Conservation (phyloP, 92 coral and sea anemone genomes). For the Hydrozoanthus gracilis region DNA sequence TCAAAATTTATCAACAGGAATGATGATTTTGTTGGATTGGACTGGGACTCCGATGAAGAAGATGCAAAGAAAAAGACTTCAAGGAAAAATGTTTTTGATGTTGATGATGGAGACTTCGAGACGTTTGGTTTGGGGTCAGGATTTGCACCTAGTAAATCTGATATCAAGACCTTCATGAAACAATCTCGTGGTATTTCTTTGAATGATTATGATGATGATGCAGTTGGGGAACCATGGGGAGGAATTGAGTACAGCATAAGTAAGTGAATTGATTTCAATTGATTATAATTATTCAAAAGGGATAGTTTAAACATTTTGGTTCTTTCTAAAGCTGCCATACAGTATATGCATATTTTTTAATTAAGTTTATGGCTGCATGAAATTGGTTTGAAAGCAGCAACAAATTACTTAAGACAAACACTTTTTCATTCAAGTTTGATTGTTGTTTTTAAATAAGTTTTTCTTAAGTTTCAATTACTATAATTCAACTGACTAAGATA, state of each 20-base stretch:
- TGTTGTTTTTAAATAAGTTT: too few relatives aligned
- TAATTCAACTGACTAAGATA: too few relatives aligned
- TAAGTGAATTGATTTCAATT: background rate
- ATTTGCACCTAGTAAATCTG: slow-evolving; percentile 46
- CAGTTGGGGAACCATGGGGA: slow-evolving; percentile 48
- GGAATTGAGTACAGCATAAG: slow-evolving; percentile 51
- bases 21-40: slow-evolving; percentile 17
- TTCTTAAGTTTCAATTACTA: too few relatives aligned
- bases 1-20: slow-evolving; percentile 12
- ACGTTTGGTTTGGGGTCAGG: slow-evolving; percentile 41
- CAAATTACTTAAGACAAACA: too few relatives aligned
- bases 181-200: slow-evolving; percentile 40
- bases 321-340: too few relatives aligned
- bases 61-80: slow-evolving; percentile 30
- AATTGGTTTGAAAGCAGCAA: too few relatives aligned
- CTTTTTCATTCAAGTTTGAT: too few relatives aligned
- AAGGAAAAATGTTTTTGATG: slow-evolving; percentile 42
- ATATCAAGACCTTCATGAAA: slow-evolving; percentile 35
- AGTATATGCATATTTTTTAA: too few relatives aligned
- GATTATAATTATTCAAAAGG: too few relatives aligned
- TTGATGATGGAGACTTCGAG: slow-evolving; percentile 42
- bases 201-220: slow-evolving; percentile 37
- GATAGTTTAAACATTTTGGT: too few relatives aligned
- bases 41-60: slow-evolving; percentile 41
- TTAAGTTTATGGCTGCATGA: too few relatives aligned